phyloP scores from a whole-genome alignment of 2,113 vertebrate genomes.

The Cyprinodon tularosa region DNA sequence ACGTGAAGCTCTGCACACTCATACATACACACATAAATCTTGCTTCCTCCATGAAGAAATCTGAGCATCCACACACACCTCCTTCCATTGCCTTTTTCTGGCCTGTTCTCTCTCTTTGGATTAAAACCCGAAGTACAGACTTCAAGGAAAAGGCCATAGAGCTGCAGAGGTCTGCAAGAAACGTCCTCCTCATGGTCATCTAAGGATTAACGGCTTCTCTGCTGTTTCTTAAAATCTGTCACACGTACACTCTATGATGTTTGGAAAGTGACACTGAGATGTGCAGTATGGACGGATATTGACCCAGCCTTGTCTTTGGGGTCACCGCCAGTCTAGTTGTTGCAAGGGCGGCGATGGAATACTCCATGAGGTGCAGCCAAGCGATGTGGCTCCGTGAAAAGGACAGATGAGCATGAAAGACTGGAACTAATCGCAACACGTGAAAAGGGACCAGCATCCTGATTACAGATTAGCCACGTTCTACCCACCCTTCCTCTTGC shows the following conservation, averaged over 20 bases:
- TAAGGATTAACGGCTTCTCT: conserved; percentile 10
- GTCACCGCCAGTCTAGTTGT: not conserved
- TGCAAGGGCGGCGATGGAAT: conserved; percentile 2
- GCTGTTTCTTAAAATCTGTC: conserved; percentile 29
- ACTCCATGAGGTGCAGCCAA: conserved; percentile 34
- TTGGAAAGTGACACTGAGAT: conserved; percentile 4
- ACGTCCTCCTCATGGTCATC: conserved; percentile 22
- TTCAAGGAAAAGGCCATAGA: conserved; percentile 85
- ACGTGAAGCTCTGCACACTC: conserved; percentile 11
- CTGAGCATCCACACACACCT: conserved; percentile 36
- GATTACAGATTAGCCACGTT: conserved; percentile 71
- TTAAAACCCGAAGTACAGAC: conserved; percentile 85
- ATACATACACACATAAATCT: conserved; percentile 37
- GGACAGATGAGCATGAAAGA: conserved; percentile 59
- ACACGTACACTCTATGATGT: conserved; percentile 23
- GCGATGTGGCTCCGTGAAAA: conserved; percentile 51
- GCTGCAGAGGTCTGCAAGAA: conserved; percentile 53
- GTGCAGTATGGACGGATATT: conserved; percentile 12
- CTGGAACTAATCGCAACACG: conserved; percentile 70
- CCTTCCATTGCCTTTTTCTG: conserved; percentile 39
- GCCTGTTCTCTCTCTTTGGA: conserved; percentile 82
- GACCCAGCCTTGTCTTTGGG: conserved; percentile 7
- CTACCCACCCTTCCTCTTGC: conserved; percentile 8
- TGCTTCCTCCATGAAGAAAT: conserved; percentile 34
- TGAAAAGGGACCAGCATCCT: conserved; percentile 61